Percentiles rank a stretch among this genome's conserved stretches.
phyloP scores from a whole-genome alignment of 92 coral and sea anemone species.

The Zoanthus sansibaricus region DNA sequence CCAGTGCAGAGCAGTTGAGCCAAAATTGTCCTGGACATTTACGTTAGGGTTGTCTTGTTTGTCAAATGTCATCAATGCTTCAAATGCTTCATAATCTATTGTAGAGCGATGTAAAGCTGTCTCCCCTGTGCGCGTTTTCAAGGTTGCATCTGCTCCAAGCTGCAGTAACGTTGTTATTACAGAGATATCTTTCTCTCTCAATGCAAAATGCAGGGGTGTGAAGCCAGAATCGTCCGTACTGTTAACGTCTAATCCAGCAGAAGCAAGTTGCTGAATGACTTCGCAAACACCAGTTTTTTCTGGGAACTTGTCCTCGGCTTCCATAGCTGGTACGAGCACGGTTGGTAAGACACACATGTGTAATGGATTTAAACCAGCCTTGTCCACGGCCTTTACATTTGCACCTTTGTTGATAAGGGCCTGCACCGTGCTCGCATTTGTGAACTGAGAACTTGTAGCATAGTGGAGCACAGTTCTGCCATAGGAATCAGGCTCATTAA shows the following conservation, averaged over 20 bases:
- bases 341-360: slow-evolving; percentile 68
- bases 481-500: slow-evolving; percentile 61
- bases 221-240: slow-evolving; percentile 60
- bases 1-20: slow-evolving; percentile 76
- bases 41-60: slow-evolving; percentile 53
- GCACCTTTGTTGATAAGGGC: slow-evolving; percentile 66
- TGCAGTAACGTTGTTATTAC: slow-evolving; percentile 61
- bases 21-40: slow-evolving; percentile 67
- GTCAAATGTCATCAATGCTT: slow-evolving; percentile 58
- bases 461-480: slow-evolving; percentile 69
- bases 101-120: slow-evolving; percentile 57
- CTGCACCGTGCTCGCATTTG: slow-evolving; percentile 63
- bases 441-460: slow-evolving; percentile 59
- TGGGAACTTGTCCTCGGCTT: slow-evolving; percentile 58
- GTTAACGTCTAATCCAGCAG: slow-evolving; percentile 64
- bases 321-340: slow-evolving; percentile 66
- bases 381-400: slow-evolving; percentile 53
- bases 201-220: slow-evolving; percentile 65
- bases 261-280: slow-evolving; percentile 60
- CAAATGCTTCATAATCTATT: slow-evolving; percentile 57
- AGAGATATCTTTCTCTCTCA: slow-evolving; percentile 67
- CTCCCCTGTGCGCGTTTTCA: slow-evolving; percentile 62
- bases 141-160: slow-evolving; percentile 65
- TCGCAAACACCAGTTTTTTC: slow-evolving; percentile 63
- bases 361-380: slow-evolving; percentile 44